Base-by-base conservation (phyloP, 2,888 invertebrate genomes). In the Agonum fuliginosum region DNA sequence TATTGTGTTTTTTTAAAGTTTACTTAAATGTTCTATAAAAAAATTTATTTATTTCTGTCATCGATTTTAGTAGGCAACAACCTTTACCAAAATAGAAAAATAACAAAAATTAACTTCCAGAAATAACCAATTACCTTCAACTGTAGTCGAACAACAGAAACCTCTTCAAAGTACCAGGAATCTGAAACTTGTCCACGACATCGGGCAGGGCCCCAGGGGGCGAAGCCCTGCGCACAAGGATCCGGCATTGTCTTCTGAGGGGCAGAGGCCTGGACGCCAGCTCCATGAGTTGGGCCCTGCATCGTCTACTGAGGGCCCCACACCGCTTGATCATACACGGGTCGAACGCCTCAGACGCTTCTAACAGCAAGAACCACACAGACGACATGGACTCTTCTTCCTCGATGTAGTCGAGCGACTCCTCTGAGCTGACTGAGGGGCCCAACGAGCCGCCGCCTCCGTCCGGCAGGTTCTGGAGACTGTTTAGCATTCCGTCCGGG, bases 401-500 rank as follows among this genome's bases (percentile, higher is more conserved):
- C 4, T 58, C 58, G 41, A 1, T 6, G 6, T 8, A 12, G 8
- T 19, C 58, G 17, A 5, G 22, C 3, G 22, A 12, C 14, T 20
- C 41, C 24, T 71, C 88, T n/a, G n/a, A n/a, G n/a, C n/a, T n/a
- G n/a, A n/a, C n/a, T n/a, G n/a, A n/a, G n/a, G n/a, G n/a, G n/a
- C n/a, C n/a, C n/a, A n/a, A n/a, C 81, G 87, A 86, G 74, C 89
- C 86, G 79, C 87, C 83, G 78, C 88, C 87, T 17, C 86, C 85
- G 0, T 87, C 81, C 0, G 89, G 88, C 0, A 91, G 89, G 84
- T 94, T 92, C 81, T 93, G 93, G 8, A 95, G 89, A 24, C 92
- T 93, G 84, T 95, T 95, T 3, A 96, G 88, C 74, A 96, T 92
- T 34, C 96, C 95, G 83, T 94, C 93, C 0, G 95, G 95, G 83